phyloP scores from a whole-genome alignment of 2,888 invertebrate genomes.

The Diploptera punctata region DNA sequence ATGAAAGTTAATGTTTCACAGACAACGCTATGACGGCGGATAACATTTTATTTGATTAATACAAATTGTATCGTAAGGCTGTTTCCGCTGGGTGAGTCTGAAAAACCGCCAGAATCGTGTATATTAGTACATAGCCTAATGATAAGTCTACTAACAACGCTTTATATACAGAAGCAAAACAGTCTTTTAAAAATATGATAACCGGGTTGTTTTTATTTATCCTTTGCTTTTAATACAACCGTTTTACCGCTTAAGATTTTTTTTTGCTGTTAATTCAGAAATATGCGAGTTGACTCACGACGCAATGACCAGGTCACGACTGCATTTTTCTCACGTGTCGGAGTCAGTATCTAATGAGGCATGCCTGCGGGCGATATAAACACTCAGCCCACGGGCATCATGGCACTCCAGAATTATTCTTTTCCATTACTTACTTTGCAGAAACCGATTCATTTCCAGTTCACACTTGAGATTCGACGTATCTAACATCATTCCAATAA shows the following conservation, averaged over 20 bases:
- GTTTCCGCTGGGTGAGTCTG: too few species aligned
- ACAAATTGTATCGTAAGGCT: too few species aligned
- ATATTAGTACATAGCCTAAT: too few species aligned
- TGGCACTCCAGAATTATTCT: too few species aligned
- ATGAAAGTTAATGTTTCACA: too few species aligned
- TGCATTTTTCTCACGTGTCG: conserved; percentile 27
- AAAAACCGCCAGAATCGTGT: too few species aligned
- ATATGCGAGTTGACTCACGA: conserved; percentile 24
- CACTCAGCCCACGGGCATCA: not conserved
- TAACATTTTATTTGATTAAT: too few species aligned
- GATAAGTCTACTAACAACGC: not conserved
- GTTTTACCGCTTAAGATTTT: not conserved
- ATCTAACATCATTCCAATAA: too few species aligned
- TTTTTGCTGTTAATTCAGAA: conserved; percentile 26
- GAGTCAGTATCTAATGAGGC: not conserved
- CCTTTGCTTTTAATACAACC: conserved; percentile 12
- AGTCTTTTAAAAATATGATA: conserved; percentile 10
- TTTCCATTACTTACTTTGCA: too few species aligned
- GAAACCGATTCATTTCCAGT: too few species aligned
- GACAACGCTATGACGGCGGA: too few species aligned
- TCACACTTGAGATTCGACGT: too few species aligned
- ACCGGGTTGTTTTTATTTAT: conserved; percentile 3
- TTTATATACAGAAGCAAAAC: not conserved
- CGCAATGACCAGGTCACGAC: conserved; percentile 27
- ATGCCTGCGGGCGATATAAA: not conserved